A percentile compares a stretch with the other conserved stretches of the same genome.
Evolutionary conservation across 2,888 invertebrate species (phyloP).

Genomic region (Balanococcus diminutus): DNA sequence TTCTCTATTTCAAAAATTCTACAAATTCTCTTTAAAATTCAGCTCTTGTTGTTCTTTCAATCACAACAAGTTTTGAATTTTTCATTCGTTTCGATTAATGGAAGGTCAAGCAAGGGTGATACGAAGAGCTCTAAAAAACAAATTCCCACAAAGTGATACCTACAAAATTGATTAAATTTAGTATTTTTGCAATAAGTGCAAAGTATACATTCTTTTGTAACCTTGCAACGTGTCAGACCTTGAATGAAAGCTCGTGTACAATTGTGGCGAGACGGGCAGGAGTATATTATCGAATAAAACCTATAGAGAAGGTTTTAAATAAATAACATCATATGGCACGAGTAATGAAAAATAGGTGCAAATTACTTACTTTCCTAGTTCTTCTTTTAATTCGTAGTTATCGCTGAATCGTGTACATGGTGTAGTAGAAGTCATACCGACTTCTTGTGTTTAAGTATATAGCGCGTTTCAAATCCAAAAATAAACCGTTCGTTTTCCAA

Average conservation of each 20-base stretch:
- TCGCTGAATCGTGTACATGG: constrained; percentile 98
- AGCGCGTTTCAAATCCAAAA: constrained; percentile 40
- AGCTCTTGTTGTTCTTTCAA: no score
- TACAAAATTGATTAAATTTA: background rate
- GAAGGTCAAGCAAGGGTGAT: background rate
- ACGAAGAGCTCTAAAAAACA: no score
- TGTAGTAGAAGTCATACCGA: constrained; percentile 80
- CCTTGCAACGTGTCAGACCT: background rate
- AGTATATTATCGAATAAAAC: no score
- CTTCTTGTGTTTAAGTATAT: constrained; percentile 35
- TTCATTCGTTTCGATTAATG: background rate
- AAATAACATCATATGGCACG: background rate
- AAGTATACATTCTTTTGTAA: background rate
- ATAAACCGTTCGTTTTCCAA: constrained; percentile 27
- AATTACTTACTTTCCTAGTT: constrained; percentile 93
- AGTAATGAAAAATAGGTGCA: background rate
- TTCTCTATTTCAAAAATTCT: no score
- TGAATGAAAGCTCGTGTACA: background rate
- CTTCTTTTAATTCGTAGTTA: constrained; percentile 99
- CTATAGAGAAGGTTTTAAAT: background rate
- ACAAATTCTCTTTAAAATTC: no score
- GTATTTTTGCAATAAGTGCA: background rate
- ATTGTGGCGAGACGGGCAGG: background rate
- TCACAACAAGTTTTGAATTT: background rate
- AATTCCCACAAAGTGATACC: background rate